Percentiles rank a stretch among this genome's conserved stretches.
Conservation (phyloP, 2,888 invertebrate genomes). For the Augochlorella aurata region DNA sequence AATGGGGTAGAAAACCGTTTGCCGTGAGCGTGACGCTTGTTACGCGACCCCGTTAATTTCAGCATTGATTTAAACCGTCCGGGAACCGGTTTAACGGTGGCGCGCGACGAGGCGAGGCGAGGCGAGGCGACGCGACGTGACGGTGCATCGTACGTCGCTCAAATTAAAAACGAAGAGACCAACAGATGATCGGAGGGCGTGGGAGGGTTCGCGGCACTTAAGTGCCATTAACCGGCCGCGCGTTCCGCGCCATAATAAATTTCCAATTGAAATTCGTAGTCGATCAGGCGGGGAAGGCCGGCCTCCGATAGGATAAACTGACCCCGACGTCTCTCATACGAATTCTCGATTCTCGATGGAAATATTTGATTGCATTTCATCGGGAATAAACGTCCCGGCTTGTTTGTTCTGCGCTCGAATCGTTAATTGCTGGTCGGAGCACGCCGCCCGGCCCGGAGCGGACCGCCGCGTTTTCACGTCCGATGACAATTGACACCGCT, state of each 20-base stretch:
- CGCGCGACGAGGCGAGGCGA: not conserved
- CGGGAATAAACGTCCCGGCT: conserved; percentile 24
- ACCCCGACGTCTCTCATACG: conserved; percentile 7
- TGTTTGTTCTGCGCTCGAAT: conserved; percentile 17
- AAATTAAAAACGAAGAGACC: conserved; percentile 17
- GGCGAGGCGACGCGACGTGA: not conserved
- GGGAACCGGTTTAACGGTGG: conserved; percentile 26
- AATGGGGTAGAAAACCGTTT: conserved; percentile 37
- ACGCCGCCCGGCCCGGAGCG: not conserved
- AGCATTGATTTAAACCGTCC: conserved; percentile 35
- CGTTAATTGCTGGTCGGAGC: conserved; percentile 29
- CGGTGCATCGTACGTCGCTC: conserved; percentile 7
- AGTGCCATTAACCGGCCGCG: not conserved
- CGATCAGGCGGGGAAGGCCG: not conserved
- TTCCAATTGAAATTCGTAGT: conserved; percentile 13
- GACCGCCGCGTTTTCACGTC: not conserved
- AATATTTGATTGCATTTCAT: conserved; percentile 15
- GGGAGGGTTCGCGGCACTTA: not conserved
- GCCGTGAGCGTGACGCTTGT: conserved; percentile 11
- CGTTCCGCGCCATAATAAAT: conserved; percentile 1
- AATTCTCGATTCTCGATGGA: conserved; percentile 12
- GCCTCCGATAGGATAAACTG: conserved; percentile 13
- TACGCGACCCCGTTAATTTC: conserved; percentile 37
- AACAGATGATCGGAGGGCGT: not conserved
- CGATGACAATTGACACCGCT: conserved; percentile 27